Base-by-base conservation (phyloP, 2,888 invertebrate species). In the Diaphora mendica region DNA sequence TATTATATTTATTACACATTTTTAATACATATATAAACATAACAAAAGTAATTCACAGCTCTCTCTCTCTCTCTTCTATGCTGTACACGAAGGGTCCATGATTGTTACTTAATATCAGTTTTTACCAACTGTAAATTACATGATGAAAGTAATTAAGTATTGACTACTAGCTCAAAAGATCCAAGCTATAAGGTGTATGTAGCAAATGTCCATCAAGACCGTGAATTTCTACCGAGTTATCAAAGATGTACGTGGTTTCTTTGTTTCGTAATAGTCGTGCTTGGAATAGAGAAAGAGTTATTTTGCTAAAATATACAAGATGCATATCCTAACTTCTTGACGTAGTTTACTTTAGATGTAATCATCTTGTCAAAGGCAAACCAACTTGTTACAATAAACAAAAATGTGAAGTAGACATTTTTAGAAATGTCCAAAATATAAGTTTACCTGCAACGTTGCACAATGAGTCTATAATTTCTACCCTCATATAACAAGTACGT, bases 401-500 rank as follows among this genome's bases (percentile, higher is more conserved):
- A 51, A 48, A 20, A 20, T 20, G 4, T 48, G 7, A 13, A 64
- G 30, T 42, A n/a, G 66, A 35, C n/a, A 66, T 7, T 73, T 20
- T 62, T 8, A 1, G 8, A 68, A 67, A 64, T n/a, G 44, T 26
- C 64, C 0, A 23, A 44, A 1, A 7, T 11, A 1, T 17, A 13
- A 7, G 23, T 59, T 42, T 5, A 33, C 17, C 70, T 33, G 66
- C 48, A 33, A 35, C 72, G 55, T 62, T 64, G 51, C 68, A 71
- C 67, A 70, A 70, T 73, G 70, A 75, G 42, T 44, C 59, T 65
- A 51, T 74, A 35, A 68, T 64, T 71, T 71, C 70, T 71, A 67
- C 62, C 48, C 64, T 20, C 64, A 68, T 62, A 48, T 59, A 48
- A 33, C 69, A 35, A 70, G 65, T 23, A 39, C 51, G 44, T 64